Conservation (phyloP, 1,140 invertebrate genomes). For the Stratiolaelaps scimitus region DNA sequence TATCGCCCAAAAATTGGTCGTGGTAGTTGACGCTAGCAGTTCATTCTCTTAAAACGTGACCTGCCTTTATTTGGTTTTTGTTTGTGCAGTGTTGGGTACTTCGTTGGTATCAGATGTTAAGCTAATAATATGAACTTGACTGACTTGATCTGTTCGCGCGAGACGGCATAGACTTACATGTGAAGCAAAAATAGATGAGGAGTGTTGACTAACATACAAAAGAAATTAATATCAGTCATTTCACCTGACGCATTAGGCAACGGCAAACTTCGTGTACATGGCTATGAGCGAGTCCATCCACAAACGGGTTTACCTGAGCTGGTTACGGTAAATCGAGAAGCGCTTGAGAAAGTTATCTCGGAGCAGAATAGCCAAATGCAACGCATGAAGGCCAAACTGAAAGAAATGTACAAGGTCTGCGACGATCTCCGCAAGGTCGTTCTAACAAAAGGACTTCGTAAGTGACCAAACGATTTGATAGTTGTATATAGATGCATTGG, state of each 20-base stretch:
- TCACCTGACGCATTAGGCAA: not conserved
- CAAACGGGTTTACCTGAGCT: slow-evolving; percentile 26
- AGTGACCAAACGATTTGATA: not conserved
- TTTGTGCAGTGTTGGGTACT: no score
- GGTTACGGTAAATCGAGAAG: slow-evolving; percentile 6
- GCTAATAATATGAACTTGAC: no score
- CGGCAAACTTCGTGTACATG: slow-evolving; percentile 26
- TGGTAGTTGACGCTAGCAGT: no score
- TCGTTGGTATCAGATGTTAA: no score
- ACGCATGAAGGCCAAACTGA: slow-evolving; percentile 8
- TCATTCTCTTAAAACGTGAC: no score
- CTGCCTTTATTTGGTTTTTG: no score
- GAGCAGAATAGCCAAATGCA: slow-evolving; percentile 1
- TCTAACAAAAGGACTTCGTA: slow-evolving; percentile 13
- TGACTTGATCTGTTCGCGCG: no score
- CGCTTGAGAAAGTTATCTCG: slow-evolving; percentile 15
- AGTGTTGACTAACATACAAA: no score
- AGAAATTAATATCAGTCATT: no score
- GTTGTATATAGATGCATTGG: no score
- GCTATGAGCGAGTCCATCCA: not conserved
- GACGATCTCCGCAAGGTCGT: slow-evolving; percentile 27
- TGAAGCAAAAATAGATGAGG: no score
- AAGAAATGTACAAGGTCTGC: slow-evolving; percentile 26
- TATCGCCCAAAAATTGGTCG: not conserved
- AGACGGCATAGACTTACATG: no score